Base-by-base conservation (phyloP, 2,113 vertebrate genomes). In the Xiphophorus couchianus region DNA sequence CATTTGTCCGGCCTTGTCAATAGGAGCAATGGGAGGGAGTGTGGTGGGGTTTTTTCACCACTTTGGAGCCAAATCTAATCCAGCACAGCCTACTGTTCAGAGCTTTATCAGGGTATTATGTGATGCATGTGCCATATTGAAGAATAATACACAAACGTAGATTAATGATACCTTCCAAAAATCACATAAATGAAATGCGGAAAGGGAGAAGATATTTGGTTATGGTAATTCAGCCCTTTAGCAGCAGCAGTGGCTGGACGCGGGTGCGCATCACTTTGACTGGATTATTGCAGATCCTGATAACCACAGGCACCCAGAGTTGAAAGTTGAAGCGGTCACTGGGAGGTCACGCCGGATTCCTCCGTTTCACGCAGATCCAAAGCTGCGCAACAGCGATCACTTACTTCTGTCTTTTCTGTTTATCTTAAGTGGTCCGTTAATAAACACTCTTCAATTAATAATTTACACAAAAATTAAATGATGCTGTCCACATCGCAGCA, bases 271-370 rank as follows among this genome's bases (percentile, higher is more conserved):
- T 81, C 78, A 54, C 69, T 83, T 69, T 86, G 87, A 86, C 77
- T 82, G 88, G 89, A 91, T 86, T 86, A 91, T 70, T 29, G 75
- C 71, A 70, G 76, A 87, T 88, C 42, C 71, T 83, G 81, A 90
- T 88, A 65, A 85, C 71, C 60, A 62, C 82, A 80, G 73, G 88
- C 91, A 86, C 44, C 74, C 71, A 78, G 85, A 86, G 85, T 90
- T 85, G 76, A 92, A 80, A 90, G 89, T 83, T 87, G 86, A 90
- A 74, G 61, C 81, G 91, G 89, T 92, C 88, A 92, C 33, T 3
- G 71, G 19, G 66, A 80, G 91, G 89, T 85, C 83, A 51, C 28
- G 73, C 15, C 14, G n/a, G 35, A n/a, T 72, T 14, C 35, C 35
- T 69, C 70, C 62, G 22, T 87, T 73, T 62, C 61, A 63, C 61